Evolutionary conservation across 2,113 vertebrate genomes (phyloP), one percentile per base, ranked within the genome.

Genomic region (Tenebrosternarchus preto): DNA sequence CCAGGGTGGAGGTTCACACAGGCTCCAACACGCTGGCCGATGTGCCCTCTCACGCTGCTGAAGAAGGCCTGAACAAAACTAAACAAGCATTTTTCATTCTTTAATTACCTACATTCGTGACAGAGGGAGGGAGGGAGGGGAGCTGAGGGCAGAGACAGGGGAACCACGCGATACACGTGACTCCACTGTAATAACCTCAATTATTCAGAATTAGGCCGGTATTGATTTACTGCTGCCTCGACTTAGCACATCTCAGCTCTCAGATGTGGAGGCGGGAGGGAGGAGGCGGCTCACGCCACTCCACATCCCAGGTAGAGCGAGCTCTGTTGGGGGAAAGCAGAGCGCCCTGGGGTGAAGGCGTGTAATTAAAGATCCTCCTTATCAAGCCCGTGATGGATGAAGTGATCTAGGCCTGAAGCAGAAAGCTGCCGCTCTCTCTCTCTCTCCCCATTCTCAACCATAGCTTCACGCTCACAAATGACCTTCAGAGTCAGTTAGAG

Each of bases 161-260:
- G 90, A 91, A 61, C 80, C 80, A 43, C 82, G 77, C 73, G 56
- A 84, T 63, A 85, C 86, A 78, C 84, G 88, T 89, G 91, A 92
- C 86, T 83, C 76, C 83, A 91, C 91, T 92, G 90, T 90, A 89
- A 83, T 92, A 92, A 92, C 90, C 90, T 91, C 91, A 92, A 93
- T 94, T 94, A 94, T 93, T 93, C 91, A 92, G 88, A 91, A 93
- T 94, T 93, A 94, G 92, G 77, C 76, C 57, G 81, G 80, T 88
- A 93, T 93, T 90, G 92, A 93, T 93, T 93, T 92, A 88, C 91
- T 91, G 91, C 91, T 93, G 89, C 89, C 91, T 92, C 89, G 86
- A 92, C 89, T 93, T 91, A 92, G 91, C 78, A 86, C 88, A 89
- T 89, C 86, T 83, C 19, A 22, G 31, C 56, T 69, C 46, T 75